Evolutionary conservation across 2,113 vertebrate species (phyloP).

Genomic region (Ceuthmochares aereus): DNA sequence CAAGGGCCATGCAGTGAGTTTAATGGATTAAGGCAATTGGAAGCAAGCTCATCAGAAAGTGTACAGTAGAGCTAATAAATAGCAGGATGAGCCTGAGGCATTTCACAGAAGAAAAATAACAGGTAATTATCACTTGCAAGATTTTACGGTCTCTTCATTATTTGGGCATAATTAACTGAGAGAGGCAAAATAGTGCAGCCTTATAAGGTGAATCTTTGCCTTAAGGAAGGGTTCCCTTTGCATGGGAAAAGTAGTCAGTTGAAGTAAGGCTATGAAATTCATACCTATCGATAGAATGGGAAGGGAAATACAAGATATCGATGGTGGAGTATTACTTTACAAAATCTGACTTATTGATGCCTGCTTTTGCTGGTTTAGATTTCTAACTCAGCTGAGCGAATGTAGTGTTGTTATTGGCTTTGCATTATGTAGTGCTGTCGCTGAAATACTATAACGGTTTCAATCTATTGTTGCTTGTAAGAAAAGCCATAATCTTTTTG

Average conservation of each 20-base stretch:
- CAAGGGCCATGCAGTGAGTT: not conserved
- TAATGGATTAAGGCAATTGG: not conserved
- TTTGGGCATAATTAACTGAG: slow-evolving; percentile 15
- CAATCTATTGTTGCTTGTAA: rapidly evolving
- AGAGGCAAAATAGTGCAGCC: not conserved
- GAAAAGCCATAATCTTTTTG: not conserved
- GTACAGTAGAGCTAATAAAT: not conserved
- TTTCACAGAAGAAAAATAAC: not conserved
- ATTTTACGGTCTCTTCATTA: slow-evolving; percentile 22
- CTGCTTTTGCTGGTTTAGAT: not conserved
- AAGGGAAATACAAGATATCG: not conserved
- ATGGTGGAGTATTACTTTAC: not conserved
- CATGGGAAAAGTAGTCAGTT: not conserved
- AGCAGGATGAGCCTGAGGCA: not conserved
- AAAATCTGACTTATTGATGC: not conserved
- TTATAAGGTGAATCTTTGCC: not conserved
- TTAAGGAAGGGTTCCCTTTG: not conserved
- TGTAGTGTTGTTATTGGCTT: not conserved
- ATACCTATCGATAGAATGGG: not conserved
- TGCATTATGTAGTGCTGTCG: rapidly evolving
- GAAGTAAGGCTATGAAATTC: not conserved
- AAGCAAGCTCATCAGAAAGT: not conserved
- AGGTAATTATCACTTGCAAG: slow-evolving; percentile 43
- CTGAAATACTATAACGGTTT: not conserved
- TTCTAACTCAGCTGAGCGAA: not conserved